Conservation (phyloP, 2,888 invertebrate species). For the Xiphydria camelus region DNA sequence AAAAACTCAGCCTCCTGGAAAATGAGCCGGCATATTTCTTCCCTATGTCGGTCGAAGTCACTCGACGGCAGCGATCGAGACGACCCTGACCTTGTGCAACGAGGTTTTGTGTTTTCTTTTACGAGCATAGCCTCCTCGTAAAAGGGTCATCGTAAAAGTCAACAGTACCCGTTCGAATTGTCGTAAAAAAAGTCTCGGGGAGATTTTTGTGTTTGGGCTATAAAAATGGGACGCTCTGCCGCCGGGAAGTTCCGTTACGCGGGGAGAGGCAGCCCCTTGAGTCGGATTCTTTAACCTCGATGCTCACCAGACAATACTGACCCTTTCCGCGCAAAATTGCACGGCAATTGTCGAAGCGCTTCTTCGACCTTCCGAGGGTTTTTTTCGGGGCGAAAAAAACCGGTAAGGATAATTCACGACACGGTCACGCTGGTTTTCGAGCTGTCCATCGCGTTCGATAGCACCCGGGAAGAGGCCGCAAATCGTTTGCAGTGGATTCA, state of each 20-base stretch:
- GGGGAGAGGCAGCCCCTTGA: slow-evolving; percentile 29
- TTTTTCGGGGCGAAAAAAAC: too few species aligned
- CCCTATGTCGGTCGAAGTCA: too few species aligned
- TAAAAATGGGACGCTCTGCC: slow-evolving; percentile 31
- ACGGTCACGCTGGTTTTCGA: too few species aligned
- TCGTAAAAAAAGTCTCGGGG: slow-evolving; percentile 39
- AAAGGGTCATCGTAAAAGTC: slow-evolving; percentile 44
- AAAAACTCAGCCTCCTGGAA: too few species aligned
- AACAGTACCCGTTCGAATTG: slow-evolving; percentile 44
- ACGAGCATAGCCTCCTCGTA: slow-evolving; percentile 40
- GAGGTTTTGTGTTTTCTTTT: slow-evolving; percentile 32
- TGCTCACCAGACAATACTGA: slow-evolving; percentile 24
- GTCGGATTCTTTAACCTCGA: slow-evolving; percentile 31
- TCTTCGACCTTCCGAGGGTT: slow-evolving; percentile 19
- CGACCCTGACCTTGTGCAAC: slow-evolving; percentile 43
- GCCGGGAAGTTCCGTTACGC: slow-evolving; percentile 36
- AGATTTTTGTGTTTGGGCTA: slow-evolving; percentile 13
- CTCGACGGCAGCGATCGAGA: neutral
- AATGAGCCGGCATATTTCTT: too few species aligned
- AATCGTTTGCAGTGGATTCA: too few species aligned
- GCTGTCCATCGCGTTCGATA: too few species aligned
- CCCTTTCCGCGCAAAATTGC: too few species aligned
- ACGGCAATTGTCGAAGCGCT: too few species aligned
- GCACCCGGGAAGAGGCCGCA: too few species aligned
- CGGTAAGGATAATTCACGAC: too few species aligned